Evolutionary conservation across 1,140 invertebrate species (phyloP).

Genomic region (Scaptodrosophila lebanonensis): DNA sequence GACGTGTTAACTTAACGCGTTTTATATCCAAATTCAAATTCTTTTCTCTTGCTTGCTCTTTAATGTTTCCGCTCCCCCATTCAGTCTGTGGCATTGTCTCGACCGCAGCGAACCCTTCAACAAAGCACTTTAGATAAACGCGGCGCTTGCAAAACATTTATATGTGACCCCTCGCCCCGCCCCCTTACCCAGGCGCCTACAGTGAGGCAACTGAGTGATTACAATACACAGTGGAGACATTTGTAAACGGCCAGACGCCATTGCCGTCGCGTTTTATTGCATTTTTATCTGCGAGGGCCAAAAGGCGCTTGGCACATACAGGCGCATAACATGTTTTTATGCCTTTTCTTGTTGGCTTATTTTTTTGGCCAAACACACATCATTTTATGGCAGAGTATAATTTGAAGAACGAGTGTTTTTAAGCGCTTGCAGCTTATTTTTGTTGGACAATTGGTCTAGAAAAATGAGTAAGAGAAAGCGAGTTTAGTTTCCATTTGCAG

Average conservation of each 20-base stretch:
- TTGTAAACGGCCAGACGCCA: constrained; percentile 28
- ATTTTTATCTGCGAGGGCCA: constrained; percentile 51
- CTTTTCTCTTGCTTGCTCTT: no score
- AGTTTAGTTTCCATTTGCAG: no score
- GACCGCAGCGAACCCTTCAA: constrained; percentile 5
- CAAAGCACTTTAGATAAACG: constrained; percentile 29
- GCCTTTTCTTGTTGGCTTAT: constrained; percentile 20
- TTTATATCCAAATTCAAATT: no score
- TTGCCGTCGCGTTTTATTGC: constrained; percentile 50
- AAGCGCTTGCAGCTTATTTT: no score
- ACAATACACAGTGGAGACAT: constrained; percentile 49
- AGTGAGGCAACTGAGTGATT: constrained; percentile 41
- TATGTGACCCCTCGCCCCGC: no score
- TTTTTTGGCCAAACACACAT: no score
- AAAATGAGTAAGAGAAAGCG: no score
- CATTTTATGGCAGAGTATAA: no score
- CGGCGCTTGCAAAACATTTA: not conserved
- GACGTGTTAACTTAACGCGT: no score
- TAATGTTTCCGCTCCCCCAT: no score
- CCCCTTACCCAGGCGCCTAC: not conserved
- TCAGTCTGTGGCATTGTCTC: not conserved
- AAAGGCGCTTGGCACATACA: not conserved
- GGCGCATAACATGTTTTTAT: not conserved
- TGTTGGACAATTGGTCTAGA: no score
- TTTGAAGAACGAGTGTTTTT: no score